A percentile compares a stretch with the other conserved stretches of the same genome.
These are phyloP conservation scores for Eupithecia inturbata DNA, from an alignment of 2,888 invertebrate species.

Conservation along the genomic window DNA sequence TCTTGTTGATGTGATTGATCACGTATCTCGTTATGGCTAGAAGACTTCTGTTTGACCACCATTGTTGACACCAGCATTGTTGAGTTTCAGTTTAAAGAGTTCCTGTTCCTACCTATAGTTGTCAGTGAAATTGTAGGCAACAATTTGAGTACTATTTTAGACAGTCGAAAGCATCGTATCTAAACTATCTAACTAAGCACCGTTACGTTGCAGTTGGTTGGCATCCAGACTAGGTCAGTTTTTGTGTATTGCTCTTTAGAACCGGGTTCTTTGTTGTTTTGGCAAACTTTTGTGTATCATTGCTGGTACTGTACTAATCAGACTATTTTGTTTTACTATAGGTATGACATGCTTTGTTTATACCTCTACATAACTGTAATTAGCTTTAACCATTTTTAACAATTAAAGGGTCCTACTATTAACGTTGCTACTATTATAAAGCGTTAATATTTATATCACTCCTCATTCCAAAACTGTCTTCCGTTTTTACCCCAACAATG, in stretches of 20 bases:
- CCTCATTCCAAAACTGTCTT: background rate
- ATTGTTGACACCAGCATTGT: background rate
- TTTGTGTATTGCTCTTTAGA: constrained; percentile 60
- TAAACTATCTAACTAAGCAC: constrained; percentile 72
- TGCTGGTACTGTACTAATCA: background rate
- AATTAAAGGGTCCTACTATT: background rate
- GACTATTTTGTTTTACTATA: background rate
- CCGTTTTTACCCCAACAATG: constrained; percentile 1
- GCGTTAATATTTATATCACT: background rate
- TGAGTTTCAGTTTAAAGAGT: background rate
- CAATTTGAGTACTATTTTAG: constrained; percentile 61
- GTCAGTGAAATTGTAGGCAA: background rate
- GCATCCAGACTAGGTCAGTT: constrained; percentile 80
- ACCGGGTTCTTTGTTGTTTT: constrained; percentile 34
- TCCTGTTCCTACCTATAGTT: background rate
- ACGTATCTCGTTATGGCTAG: constrained; percentile 11
- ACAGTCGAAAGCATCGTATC: constrained; percentile 66
- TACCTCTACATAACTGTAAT: background rate
- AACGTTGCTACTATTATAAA: too few species aligned
- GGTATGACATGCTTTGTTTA: background rate
- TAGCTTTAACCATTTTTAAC: background rate
- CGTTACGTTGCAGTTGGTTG: constrained; percentile 81
- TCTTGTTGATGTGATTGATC: constrained; percentile 22
- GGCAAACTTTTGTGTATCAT: background rate
- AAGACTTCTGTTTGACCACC: background rate